These are phyloP conservation scores for Coendou prehensilis DNA, from an alignment of 2,797 vertebrate genomes.

Conservation along the genomic window DNA sequence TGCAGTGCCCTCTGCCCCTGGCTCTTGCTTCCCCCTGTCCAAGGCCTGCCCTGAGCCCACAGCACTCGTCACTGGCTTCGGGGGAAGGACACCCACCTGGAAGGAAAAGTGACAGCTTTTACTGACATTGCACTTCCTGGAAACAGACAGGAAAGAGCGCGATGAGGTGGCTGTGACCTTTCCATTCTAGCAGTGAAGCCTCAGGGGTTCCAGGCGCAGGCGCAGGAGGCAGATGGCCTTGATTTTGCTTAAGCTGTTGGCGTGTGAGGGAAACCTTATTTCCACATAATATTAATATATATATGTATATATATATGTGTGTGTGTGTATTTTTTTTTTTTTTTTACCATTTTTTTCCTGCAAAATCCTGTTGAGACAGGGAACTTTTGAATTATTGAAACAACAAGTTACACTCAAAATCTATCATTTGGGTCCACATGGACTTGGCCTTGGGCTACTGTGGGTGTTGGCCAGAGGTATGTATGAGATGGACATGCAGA, in stretches of 20 bases:
- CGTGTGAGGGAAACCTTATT: neutral
- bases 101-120: neutral
- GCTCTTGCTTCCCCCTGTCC: fast-evolving
- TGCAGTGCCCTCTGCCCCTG: fast-evolving
- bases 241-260: neutral
- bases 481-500: neutral
- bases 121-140: fast-evolving
- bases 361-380: conserved; percentile 19
- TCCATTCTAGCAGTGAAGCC: fast-evolving
- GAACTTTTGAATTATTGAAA: conserved; percentile 21
- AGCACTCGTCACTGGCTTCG: too few species aligned
- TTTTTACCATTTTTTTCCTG: conserved; percentile 10
- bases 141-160: neutral
- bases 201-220: too few species aligned
- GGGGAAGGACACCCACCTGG: fast-evolving
- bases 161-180: neutral
- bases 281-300: neutral
- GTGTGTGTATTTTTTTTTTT: neutral
- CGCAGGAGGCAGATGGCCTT: neutral
- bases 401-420: conserved; percentile 37
- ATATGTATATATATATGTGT: too few species aligned
- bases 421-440: neutral
- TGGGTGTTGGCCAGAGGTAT: neutral
- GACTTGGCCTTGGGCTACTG: conserved; percentile 66
- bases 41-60: neutral